Percentiles rank a stretch among this genome's conserved stretches.
Conservation (phyloP, 1,140 invertebrate genomes). For the Goniozus legneri region DNA sequence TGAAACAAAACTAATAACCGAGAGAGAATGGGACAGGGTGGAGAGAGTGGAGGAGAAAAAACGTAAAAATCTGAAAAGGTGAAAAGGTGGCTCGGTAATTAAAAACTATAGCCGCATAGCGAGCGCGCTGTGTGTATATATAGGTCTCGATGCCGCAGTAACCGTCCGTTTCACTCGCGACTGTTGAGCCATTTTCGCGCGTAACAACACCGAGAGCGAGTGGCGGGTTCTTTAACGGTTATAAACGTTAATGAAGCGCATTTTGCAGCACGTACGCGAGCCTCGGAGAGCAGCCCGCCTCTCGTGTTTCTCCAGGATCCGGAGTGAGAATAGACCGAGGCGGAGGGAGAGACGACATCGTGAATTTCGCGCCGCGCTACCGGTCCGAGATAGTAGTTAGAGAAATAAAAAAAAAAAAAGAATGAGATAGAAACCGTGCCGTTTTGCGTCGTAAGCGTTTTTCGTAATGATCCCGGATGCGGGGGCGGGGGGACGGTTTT, state of each 20-base stretch:
- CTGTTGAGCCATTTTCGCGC: constrained; percentile 16
- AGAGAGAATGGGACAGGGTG: not conserved
- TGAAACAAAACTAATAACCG: too few species aligned
- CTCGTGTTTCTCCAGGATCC: too few species aligned
- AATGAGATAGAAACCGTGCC: too few species aligned
- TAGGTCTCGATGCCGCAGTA: too few species aligned
- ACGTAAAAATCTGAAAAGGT: not conserved
- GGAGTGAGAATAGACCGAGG: not conserved
- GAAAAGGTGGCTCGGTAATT: constrained; percentile 10
- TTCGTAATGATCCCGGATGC: too few species aligned
- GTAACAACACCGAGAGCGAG: constrained; percentile 1
- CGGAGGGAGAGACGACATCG: not conserved
- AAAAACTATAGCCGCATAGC: constrained; percentile 13
- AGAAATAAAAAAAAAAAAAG: constrained; percentile 1
- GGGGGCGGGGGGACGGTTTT: too few species aligned
- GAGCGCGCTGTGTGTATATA: constrained; percentile 1
- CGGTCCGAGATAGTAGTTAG: too few species aligned
- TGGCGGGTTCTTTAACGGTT: constrained; percentile 12
- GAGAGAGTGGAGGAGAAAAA: constrained; percentile 4
- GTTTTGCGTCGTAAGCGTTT: too few species aligned
- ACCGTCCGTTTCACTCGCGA: not conserved
- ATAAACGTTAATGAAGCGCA: constrained; percentile 19
- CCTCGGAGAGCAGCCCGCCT: too few species aligned
- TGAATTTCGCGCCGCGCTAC: not conserved
- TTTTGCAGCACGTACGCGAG: constrained; percentile 6